Percentiles rank a stretch among this genome's conserved stretches.
phyloP scores from a whole-genome alignment of 2,888 invertebrate genomes.

The Pammene fasciana region DNA sequence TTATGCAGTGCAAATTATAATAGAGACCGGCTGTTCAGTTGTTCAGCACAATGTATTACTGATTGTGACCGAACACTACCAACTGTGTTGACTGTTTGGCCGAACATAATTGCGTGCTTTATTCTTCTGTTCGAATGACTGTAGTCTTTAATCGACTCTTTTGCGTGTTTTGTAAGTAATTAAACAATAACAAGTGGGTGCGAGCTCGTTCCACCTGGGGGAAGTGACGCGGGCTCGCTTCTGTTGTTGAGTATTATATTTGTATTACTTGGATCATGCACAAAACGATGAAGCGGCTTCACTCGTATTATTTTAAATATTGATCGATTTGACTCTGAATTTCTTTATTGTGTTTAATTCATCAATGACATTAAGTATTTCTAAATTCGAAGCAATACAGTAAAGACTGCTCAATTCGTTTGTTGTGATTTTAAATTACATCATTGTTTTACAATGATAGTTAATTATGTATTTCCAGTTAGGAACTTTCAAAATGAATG shows the following conservation, averaged over 20 bases:
- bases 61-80: constrained; percentile 47
- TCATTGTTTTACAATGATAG: constrained; percentile 13
- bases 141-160: constrained; percentile 42
- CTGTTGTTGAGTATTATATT: constrained; percentile 40
- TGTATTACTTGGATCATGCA: constrained; percentile 32
- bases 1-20: constrained; percentile 19
- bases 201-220: constrained; percentile 19
- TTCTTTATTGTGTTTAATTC: constrained; percentile 19
- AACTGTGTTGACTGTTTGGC: constrained; percentile 54
- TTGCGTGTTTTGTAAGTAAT: constrained; percentile 40
- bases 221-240: constrained; percentile 19
- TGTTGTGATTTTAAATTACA: constrained; percentile 14
- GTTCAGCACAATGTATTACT: constrained; percentile 29
- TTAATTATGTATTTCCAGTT: constrained; percentile 10
- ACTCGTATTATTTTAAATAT: constrained; percentile 24
- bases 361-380: constrained; percentile 8
- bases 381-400: constrained; percentile 24
- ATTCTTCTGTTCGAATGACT: constrained; percentile 45
- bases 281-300: constrained; percentile 22
- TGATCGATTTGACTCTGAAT: not conserved
- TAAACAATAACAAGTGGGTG: constrained; percentile 38
- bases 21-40: constrained; percentile 16
- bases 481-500: constrained; percentile 8
- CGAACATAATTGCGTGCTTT: constrained; percentile 52
- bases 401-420: constrained; percentile 35